phyloP scores from a whole-genome alignment of 2,113 vertebrate species.

The Phyllopteryx taeniolatus region DNA sequence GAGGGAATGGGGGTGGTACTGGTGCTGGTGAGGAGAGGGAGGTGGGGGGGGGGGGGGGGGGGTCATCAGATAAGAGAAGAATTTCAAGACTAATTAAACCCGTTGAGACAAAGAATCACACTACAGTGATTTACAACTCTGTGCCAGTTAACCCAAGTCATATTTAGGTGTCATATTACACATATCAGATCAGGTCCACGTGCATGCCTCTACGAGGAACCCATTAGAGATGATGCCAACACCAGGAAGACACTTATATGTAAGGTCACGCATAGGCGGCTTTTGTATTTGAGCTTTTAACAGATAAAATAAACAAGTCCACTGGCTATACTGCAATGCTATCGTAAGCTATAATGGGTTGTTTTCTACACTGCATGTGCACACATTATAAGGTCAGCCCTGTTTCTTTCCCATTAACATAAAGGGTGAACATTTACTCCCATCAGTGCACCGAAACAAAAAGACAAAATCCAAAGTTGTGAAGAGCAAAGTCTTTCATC shows the following conservation, averaged over 20 bases:
- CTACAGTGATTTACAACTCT: conserved; percentile 81
- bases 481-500: conserved; percentile 84
- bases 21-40: conserved; percentile 15
- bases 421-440: conserved; percentile 52
- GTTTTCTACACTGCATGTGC: background rate
- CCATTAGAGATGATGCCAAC: conserved; percentile 18
- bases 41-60: conserved; percentile 38
- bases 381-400: conserved; percentile 9
- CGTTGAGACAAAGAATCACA: conserved; percentile 77
- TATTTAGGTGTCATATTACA: conserved; percentile 76
- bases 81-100: conserved; percentile 81
- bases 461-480: conserved; percentile 67
- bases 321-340: conserved; percentile 4
- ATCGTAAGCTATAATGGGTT: background rate
- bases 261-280: conserved; percentile 2
- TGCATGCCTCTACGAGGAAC: conserved; percentile 22
- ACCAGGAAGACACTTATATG: conserved; percentile 13
- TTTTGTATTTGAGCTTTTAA: conserved; percentile 8
- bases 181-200: conserved; percentile 58
- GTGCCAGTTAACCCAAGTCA: conserved; percentile 76
- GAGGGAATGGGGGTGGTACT: conserved; percentile 3
- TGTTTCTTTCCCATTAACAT: conserved; percentile 13
- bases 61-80: conserved; percentile 77
- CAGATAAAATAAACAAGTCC: conserved; percentile 5
- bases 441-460: conserved; percentile 62